Base-by-base conservation (phyloP, 2,797 vertebrate species). In the Onychomys arenicola region DNA sequence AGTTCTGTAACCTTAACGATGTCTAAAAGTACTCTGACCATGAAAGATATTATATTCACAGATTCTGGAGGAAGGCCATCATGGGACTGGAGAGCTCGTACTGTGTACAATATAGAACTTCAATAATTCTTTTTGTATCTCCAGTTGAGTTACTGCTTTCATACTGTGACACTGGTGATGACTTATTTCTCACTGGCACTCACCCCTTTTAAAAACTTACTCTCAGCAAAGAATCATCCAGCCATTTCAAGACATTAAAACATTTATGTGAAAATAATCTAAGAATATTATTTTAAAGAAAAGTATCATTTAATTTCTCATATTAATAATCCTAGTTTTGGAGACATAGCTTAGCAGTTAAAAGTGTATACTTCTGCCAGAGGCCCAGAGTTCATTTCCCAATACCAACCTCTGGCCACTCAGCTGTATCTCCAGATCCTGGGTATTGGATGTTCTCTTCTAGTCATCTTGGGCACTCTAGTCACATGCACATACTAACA, bases 201-300 rank as follows among this genome's bases (percentile, higher is more conserved):
- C 90, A 87, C 11, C 34, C 69, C 83, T 63, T 63, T 75, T 73
- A 67, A 87, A 55, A 46, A 1, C 4, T 14, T 25, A 43, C 10
- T 63, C 63, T 37, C 69, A 37, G 9, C n/a, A 55, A 32, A 21
- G 8, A 46, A 77, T 77, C 16, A 52, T 49, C 55, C 32, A 80
- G 32, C 9, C 32, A 55, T 80, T 80, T 34, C 17, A 2, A n/a
- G 29, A 21, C 17, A 77, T 29, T 11, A 55, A 27, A 27, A 61
- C 6, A 78, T 92, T 80, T 84, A 32, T 63, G 14, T 6, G 93
- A 92, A 90, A 93, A 63, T 67, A 92, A 67, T n/a, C 34, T 73
- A 86, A 89, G 17, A 57, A 55, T 1, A 34, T 8, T 6, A 73
- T 46, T 93, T 96, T 29, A 14, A 85, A 94, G 40, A 90, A 92